A percentile compares a stretch with the other conserved stretches of the same genome.
phyloP scores from a whole-genome alignment of 1,140 invertebrate genomes.

The Drosophila sucinea region DNA sequence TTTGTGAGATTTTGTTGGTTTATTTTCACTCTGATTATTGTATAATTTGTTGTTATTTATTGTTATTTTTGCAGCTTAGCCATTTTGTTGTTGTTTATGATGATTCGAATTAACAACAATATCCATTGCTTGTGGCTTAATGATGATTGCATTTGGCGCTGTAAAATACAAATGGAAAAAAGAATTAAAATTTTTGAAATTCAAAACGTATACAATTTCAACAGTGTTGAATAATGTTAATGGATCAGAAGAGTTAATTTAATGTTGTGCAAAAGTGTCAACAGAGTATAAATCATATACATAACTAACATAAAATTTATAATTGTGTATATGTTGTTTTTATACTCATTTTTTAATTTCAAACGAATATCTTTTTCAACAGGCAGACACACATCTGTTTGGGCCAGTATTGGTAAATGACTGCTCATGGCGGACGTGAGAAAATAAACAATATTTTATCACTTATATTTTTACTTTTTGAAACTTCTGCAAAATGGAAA shows the following conservation, averaged over 20 bases:
- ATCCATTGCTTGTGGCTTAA: slow-evolving; percentile 42
- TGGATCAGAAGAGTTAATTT: too few relatives aligned
- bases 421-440: background rate
- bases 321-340: background rate
- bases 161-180: background rate
- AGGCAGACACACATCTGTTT: background rate
- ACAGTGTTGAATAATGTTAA: background rate
- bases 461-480: background rate
- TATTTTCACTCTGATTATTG: background rate
- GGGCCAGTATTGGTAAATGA: background rate
- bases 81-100: slow-evolving; percentile 27
- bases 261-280: too few relatives aligned
- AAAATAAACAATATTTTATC: slow-evolving; percentile 1
- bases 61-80: slow-evolving; percentile 41
- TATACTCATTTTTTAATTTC: background rate
- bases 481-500: background rate
- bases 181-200: background rate
- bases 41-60: slow-evolving; percentile 24
- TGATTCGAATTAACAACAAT: slow-evolving; percentile 25
- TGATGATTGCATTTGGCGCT: slow-evolving; percentile 30
- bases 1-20: background rate
- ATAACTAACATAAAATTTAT: too few relatives aligned
- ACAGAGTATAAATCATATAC: too few relatives aligned
- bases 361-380: background rate
- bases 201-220: background rate